Conservation (phyloP, 2,888 invertebrate species). For the Xestia rhomboidea region DNA sequence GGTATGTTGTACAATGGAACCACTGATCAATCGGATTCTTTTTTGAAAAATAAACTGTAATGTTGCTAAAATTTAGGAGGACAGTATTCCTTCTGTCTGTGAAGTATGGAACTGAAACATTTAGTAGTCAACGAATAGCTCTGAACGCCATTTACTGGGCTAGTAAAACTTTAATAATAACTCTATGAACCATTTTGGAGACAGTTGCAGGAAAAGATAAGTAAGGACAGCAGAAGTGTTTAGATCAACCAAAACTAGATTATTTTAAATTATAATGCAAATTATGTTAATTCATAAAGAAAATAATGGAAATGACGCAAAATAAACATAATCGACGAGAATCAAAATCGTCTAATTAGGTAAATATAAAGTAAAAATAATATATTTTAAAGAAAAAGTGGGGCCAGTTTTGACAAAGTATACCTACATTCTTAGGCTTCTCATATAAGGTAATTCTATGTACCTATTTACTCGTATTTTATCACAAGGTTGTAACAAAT, state of each 20-base stretch:
- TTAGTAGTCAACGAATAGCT: slow-evolving; percentile 5
- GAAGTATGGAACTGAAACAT: not conserved
- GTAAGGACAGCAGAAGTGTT: slow-evolving; percentile 12
- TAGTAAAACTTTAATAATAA: slow-evolving; percentile 1
- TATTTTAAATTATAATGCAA: slow-evolving; percentile 32
- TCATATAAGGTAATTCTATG: slow-evolving; percentile 25
- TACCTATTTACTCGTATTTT: slow-evolving; percentile 47
- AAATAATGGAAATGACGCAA: not conserved
- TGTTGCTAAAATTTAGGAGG: not conserved
- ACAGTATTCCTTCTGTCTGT: not conserved
- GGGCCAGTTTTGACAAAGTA: slow-evolving; percentile 52
- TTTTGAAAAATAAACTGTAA: not conserved
- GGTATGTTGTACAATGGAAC: slow-evolving; percentile 13
- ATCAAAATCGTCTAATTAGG: slow-evolving; percentile 2
- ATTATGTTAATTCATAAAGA: slow-evolving; percentile 1
- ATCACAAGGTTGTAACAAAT: slow-evolving; percentile 54
- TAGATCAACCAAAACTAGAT: slow-evolving; percentile 44
- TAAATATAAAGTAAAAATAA: slow-evolving; percentile 19
- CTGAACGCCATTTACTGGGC: not conserved
- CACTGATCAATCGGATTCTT: slow-evolving; percentile 13
- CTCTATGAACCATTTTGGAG: not conserved
- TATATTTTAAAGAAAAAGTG: slow-evolving; percentile 25
- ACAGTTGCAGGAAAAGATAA: not conserved
- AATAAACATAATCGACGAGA: not conserved
- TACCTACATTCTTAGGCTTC: slow-evolving; percentile 43